Percentiles rank a stretch among this genome's conserved stretches.
Conservation (phyloP, 2,113 vertebrate species). For the Lutjanus erythropterus region DNA sequence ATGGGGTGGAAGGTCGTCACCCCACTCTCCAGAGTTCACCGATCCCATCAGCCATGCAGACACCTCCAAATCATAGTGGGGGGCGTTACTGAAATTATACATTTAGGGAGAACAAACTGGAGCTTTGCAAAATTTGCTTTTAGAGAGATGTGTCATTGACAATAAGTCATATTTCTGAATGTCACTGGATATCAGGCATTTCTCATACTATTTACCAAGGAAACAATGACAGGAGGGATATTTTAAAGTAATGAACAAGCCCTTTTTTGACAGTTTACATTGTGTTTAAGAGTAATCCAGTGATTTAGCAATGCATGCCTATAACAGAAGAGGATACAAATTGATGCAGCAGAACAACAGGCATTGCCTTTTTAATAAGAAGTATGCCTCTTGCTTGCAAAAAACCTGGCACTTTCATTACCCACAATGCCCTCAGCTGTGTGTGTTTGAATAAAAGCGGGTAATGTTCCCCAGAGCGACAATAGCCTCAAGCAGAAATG, state of each 20-base stretch:
- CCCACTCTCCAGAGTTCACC: constrained; percentile 83
- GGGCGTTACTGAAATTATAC: constrained; percentile 63
- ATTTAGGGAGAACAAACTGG: constrained; percentile 37
- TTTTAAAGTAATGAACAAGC: neutral
- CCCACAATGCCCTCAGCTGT: neutral
- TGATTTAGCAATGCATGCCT: neutral
- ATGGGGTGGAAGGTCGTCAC: constrained; percentile 87
- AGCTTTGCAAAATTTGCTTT: constrained; percentile 33
- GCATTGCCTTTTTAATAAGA: too few relatives aligned
- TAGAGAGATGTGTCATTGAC: constrained; percentile 3
- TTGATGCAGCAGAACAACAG: neutral
- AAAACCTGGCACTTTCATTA: neutral
- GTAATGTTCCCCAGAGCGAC: too few relatives aligned
- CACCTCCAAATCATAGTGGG: constrained; percentile 72
- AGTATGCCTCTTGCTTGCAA: too few relatives aligned
- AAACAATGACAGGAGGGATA: neutral
- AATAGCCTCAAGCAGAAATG: neutral
- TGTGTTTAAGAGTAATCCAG: neutral
- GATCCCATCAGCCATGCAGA: constrained; percentile 83
- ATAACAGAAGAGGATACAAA: neutral
- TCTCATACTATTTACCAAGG: neutral
- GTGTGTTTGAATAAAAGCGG: too few relatives aligned
- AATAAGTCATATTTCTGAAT: neutral
- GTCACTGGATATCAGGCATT: neutral
- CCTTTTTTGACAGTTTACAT: neutral